Base-by-base conservation (phyloP, 2,797 vertebrate genomes). In the Helarctos malayanus region DNA sequence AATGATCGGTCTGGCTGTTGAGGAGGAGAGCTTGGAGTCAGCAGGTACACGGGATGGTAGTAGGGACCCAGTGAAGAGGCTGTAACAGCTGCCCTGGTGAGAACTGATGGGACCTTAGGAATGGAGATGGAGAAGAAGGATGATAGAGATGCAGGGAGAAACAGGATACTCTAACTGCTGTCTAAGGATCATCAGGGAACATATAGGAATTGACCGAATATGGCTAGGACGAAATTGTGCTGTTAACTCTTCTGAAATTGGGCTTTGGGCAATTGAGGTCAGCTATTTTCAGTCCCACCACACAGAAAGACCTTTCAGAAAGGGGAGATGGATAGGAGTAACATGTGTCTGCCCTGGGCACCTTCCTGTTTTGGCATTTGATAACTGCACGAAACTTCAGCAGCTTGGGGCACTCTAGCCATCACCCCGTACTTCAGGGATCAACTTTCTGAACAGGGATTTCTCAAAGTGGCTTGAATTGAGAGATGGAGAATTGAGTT, bases 381-480 rank as follows among this genome's bases (percentile, higher is more conserved):
- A 79, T 41, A 97, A 94, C 38, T 85, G 32, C 45, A 79, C 0
- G 2, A 68, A 90, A 76, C 3, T 49, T 88, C 29, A 89, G 52
- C 23, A 91, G 11, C 25, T 93, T 47, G 61, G 82, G 81, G 38
- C 21, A 75, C 29, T 38, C 63, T 68, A 49, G 86, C 45, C 12
- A 52, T 71, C n/a, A 47, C 54, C 57, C 59, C 38, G 23, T 45
- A 63, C 82, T 65, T 81, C 4, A 38, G 73, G 54, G 69, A 89
- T 81, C 35, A 79, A 23, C 49, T 95, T 97, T 95, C 59, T 76
- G 80, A 94, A 80, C 35, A 84, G 88, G 63, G 76, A 83, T 86
- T 97, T 93, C 59, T 97, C 29, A 79, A 38, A 83, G 25, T 12
- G 18, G 45, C 56, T 89, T 95, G 63, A 78, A 83, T 83, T 89